Conservation (phyloP, 2,888 invertebrate species). For the Dryadula phaetusa region DNA sequence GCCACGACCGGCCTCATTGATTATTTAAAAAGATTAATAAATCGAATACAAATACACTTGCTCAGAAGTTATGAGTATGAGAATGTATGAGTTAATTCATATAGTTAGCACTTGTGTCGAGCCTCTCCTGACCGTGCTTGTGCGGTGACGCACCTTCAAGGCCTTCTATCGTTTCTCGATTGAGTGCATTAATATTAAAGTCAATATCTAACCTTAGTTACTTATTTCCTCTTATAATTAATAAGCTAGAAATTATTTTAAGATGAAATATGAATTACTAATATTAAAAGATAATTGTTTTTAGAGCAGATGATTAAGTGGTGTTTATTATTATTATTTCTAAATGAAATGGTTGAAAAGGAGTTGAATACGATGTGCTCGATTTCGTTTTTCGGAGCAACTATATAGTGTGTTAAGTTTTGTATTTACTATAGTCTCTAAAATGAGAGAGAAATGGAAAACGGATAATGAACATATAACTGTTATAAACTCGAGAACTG, state of each 20-base stretch:
- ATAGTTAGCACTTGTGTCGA: constrained; percentile 16
- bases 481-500: too few relatives aligned
- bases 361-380: too few relatives aligned
- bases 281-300: background rate
- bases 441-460: too few relatives aligned
- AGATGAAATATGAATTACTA: background rate
- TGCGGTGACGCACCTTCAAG: constrained; percentile 3
- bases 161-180: background rate
- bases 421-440: too few relatives aligned
- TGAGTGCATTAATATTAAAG: background rate
- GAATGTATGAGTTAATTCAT: background rate
- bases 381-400: too few relatives aligned
- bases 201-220: constrained; percentile 1
- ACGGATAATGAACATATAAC: too few relatives aligned
- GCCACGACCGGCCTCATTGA: too few relatives aligned
- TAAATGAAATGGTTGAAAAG: too few relatives aligned
- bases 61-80: background rate
- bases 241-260: background rate
- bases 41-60: background rate
- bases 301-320: background rate
- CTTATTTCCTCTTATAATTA: constrained; percentile 1
- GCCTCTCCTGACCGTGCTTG: background rate
- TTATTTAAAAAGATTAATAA: background rate
- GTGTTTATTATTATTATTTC: too few relatives aligned
- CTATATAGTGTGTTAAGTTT: too few relatives aligned